Base-by-base conservation (phyloP, 2,113 vertebrate species). In the Dolichotis patagonum region DNA sequence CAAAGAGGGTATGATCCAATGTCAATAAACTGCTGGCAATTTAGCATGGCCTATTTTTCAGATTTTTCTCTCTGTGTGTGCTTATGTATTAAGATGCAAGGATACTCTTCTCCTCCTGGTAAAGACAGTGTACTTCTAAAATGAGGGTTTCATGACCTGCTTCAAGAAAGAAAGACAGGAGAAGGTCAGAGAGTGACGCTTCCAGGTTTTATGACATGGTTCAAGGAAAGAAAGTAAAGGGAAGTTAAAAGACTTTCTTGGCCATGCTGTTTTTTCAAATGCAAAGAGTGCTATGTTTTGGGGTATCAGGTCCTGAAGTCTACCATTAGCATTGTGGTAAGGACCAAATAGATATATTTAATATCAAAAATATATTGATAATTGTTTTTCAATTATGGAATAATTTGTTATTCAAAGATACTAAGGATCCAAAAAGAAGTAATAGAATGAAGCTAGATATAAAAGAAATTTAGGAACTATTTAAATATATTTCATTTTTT, bases 401-500 rank as follows among this genome's bases (percentile, higher is more conserved):
- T 43, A 80, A 88, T 73, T 43, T 90, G 81, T 85, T 77, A 69
- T 56, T 92, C 20, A 89, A 91, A 65, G 32, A 56, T 73, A 90
- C 3, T 41, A 82, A 78, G 30, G 13, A 71, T 38, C 35, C 19
- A 10, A 86, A 52, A 91, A 71, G 35, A 24, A 92, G 35, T 41
- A 35, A 81, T 28, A 81, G 24, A 81, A 58, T 4, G 7, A 77
- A 82, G 14, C 11, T 38, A 94, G 67, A 85, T 87, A 65, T 69
- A 14, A 90, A 67, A 63, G 20, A 67, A 60, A 90, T 85, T 87
- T 65, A 69, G 28, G 73, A 49, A 58, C 91, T 75, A 71, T 43
- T 88, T 60, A 67, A 62, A 78, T 73, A 78, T 62, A 38, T 63
- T 58, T 82, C 71, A 38, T 30, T 87, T 92, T 94, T 54, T 75